phyloP scores from a whole-genome alignment of 2,888 invertebrate genomes.

The Caenorhabditis plicata region DNA sequence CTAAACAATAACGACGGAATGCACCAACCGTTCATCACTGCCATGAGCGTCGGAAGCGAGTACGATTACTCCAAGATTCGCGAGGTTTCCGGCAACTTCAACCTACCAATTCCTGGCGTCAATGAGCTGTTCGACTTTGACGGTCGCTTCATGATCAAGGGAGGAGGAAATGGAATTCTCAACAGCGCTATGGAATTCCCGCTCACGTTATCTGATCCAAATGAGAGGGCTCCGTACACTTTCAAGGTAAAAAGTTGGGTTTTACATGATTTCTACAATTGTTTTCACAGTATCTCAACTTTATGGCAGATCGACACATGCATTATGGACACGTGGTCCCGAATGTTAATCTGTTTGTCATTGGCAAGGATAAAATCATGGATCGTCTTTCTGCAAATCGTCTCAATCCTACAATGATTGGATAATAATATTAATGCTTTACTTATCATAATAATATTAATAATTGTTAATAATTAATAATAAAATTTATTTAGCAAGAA shows the following conservation, averaged over 20 bases:
- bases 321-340: slow-evolving; percentile 54
- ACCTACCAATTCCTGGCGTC: slow-evolving; percentile 52
- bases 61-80: slow-evolving; percentile 53
- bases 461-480: neutral
- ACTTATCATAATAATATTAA: too few species aligned
- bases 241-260: slow-evolving; percentile 34
- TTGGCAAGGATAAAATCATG: slow-evolving; percentile 55
- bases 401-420: slow-evolving; percentile 57
- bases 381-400: slow-evolving; percentile 49
- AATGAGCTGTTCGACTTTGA: slow-evolving; percentile 60
- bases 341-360: slow-evolving; percentile 52
- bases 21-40: slow-evolving; percentile 50
- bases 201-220: slow-evolving; percentile 52
- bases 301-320: slow-evolving; percentile 58
- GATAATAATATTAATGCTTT: too few species aligned
- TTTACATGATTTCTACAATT: neutral
- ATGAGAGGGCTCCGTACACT: slow-evolving; percentile 55
- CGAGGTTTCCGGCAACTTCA: slow-evolving; percentile 53
- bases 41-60: slow-evolving; percentile 47
- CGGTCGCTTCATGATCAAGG: slow-evolving; percentile 54
- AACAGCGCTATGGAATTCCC: slow-evolving; percentile 58
- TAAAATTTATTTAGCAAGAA: slow-evolving; percentile 19
- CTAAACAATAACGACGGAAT: slow-evolving; percentile 41
- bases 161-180: slow-evolving; percentile 54
- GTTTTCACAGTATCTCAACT: slow-evolving; percentile 48